These are phyloP conservation scores for Amphimallon solstitiale DNA, from an alignment of 2,888 invertebrate genomes.

Conservation along the genomic window DNA sequence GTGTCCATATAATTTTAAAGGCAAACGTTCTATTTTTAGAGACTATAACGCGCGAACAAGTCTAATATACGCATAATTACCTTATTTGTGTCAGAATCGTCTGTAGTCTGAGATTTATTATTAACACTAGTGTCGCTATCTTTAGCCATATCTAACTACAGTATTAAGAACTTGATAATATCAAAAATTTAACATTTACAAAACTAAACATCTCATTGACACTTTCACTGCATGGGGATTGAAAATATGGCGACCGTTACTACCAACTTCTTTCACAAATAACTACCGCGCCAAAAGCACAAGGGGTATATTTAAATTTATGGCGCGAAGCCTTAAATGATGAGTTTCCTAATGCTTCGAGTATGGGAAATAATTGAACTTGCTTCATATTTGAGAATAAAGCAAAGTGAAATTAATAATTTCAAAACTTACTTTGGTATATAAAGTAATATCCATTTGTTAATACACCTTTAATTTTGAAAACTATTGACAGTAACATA, in stretches of 20 bases:
- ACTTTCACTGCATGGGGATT: constrained; percentile 63
- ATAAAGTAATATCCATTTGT: constrained; percentile 37
- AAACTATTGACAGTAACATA: neutral
- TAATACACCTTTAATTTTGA: constrained; percentile 32
- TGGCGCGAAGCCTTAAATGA: constrained; percentile 20
- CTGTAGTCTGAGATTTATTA: constrained; percentile 48
- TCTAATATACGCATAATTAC: constrained; percentile 54
- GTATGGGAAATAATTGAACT: neutral
- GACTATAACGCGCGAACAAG: constrained; percentile 59
- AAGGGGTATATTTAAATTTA: constrained; percentile 24
- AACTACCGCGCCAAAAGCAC: constrained; percentile 39
- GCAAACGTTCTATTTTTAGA: constrained; percentile 55
- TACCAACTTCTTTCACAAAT: constrained; percentile 50
- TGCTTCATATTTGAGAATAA: neutral
- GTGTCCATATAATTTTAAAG: constrained; percentile 29
- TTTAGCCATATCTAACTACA: constrained; percentile 58
- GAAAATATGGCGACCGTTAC: constrained; percentile 60
- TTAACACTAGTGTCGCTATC: constrained; percentile 54
- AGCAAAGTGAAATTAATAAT: neutral
- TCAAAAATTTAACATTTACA: constrained; percentile 51
- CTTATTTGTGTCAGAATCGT: constrained; percentile 56
- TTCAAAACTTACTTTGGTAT: constrained; percentile 37
- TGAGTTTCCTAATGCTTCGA: too few relatives aligned
- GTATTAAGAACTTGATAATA: constrained; percentile 50
- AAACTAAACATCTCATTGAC: constrained; percentile 59